Percentiles rank a stretch among this genome's conserved stretches.
Evolutionary conservation across 1,140 invertebrate genomes (phyloP).

Genomic region (Oncopodura yosiiana): DNA sequence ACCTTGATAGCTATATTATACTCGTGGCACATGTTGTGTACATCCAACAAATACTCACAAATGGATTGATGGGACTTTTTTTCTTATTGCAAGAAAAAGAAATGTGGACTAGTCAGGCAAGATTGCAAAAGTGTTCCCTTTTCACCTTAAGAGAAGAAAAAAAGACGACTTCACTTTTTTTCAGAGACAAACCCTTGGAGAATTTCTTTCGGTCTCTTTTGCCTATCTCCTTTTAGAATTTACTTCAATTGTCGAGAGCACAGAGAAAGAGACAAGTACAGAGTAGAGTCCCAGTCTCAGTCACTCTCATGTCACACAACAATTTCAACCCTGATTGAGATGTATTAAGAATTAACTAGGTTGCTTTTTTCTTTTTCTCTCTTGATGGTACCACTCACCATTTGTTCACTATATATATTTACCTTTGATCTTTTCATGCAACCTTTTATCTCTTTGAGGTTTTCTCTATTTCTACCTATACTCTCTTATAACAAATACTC

Average conservation of each 20-base stretch:
- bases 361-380: neutral
- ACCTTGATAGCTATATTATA: too few species aligned
- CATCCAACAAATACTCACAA: neutral
- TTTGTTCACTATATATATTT: too few species aligned
- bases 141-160: slow-evolving; percentile 13
- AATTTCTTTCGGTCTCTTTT: too few species aligned
- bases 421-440: neutral
- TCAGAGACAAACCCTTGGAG: neutral
- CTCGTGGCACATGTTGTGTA: neutral
- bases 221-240: too few species aligned
- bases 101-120: neutral
- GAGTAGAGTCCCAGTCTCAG: slow-evolving; percentile 22
- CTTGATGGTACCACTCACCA: too few species aligned
- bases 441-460: neutral
- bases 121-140: slow-evolving; percentile 11
- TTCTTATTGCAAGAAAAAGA: neutral
- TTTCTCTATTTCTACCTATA: neutral
- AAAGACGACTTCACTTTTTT: slow-evolving; percentile 6
- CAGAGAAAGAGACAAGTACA: slow-evolving; percentile 15
- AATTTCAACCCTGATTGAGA: slow-evolving; percentile 20
- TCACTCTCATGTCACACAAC: slow-evolving; percentile 27
- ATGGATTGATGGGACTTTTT: neutral
- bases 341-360: slow-evolving; percentile 26
- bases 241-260: slow-evolving; percentile 3
- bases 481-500: slow-evolving; percentile 10